Evolutionary conservation across 2,113 vertebrate genomes (phyloP).

Genomic region (Charadrius vociferus): DNA sequence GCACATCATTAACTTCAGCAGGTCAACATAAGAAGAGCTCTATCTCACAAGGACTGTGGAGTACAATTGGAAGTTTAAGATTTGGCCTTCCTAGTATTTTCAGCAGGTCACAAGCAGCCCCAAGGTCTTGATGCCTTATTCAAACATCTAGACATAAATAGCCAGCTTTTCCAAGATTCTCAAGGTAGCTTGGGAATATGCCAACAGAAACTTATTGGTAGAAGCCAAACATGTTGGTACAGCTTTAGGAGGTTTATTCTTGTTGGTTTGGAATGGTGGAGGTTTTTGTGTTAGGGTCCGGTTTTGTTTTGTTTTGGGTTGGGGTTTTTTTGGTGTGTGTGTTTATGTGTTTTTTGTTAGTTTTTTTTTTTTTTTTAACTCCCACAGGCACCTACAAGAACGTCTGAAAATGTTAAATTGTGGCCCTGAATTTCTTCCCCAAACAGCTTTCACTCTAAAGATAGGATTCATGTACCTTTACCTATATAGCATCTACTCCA

Average conservation of each 20-base stretch:
- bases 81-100: background rate
- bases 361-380: background rate
- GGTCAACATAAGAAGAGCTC: background rate
- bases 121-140: background rate
- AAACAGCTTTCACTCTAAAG: background rate
- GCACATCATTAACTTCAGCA: background rate
- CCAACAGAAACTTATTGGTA: background rate
- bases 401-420: background rate
- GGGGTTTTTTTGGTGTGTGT: background rate
- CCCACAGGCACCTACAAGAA: background rate
- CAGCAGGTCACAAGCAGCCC: background rate
- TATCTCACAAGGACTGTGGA: background rate
- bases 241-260: background rate
- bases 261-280: background rate
- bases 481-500: background rate
- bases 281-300: background rate
- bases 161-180: background rate
- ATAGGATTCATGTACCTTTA: background rate
- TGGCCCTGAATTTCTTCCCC: background rate
- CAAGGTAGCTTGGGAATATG: background rate
- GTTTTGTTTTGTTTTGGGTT: too few relatives aligned
- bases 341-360: too few relatives aligned
- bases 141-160: background rate
- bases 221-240: background rate
- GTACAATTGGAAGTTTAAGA: background rate